Conservation (phyloP, 2,113 vertebrate species). For the Dasyprocta punctata region DNA sequence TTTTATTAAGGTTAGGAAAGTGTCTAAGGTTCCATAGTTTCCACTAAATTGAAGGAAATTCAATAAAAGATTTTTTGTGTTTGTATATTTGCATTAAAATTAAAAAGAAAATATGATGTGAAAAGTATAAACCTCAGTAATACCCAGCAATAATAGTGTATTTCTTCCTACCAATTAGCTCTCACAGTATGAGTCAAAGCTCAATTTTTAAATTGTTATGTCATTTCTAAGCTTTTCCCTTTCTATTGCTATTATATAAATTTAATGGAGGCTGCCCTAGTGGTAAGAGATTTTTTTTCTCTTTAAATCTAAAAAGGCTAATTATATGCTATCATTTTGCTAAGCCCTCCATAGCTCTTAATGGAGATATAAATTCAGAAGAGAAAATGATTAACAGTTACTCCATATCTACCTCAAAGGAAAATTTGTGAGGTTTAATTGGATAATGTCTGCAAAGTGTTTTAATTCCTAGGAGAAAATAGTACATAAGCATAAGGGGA, state of each 20-base stretch:
- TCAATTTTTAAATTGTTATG: constrained; percentile 52
- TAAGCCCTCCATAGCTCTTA: constrained; percentile 47
- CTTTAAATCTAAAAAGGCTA: constrained; percentile 59
- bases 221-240: neutral
- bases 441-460: constrained; percentile 65
- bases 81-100: constrained; percentile 40
- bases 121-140: neutral
- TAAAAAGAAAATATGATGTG: neutral
- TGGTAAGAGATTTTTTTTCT: neutral
- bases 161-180: constrained; percentile 28
- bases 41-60: neutral
- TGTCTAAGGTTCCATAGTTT: neutral
- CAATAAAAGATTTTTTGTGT: neutral
- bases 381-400: constrained; percentile 55
- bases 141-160: neutral
- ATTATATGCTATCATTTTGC: constrained; percentile 62
- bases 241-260: constrained; percentile 34
- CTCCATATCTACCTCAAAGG: constrained; percentile 51
- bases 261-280: constrained; percentile 46
- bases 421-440: constrained; percentile 66
- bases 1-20: neutral
- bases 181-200: neutral
- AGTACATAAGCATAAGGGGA: neutral
- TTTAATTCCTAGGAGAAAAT: constrained; percentile 61
- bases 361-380: constrained; percentile 58